phyloP scores from a whole-genome alignment of 1,140 invertebrate genomes.

The Drepana arcuata region DNA sequence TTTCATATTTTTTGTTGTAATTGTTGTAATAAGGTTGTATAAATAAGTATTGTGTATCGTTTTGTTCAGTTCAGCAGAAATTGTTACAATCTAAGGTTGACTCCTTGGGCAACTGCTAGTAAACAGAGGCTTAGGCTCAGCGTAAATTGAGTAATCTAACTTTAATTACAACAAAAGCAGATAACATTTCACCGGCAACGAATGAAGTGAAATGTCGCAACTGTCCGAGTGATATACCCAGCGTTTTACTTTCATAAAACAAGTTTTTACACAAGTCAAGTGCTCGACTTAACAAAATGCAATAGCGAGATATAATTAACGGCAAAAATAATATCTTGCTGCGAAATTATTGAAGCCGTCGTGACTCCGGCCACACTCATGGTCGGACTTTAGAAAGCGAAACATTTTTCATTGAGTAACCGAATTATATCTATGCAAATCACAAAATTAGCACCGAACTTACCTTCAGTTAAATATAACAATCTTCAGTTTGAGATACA shows the following conservation, averaged over 20 bases:
- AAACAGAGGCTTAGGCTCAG: too few species aligned
- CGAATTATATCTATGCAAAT: slow-evolving; percentile 33
- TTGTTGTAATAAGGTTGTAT: too few species aligned
- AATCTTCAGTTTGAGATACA: slow-evolving; percentile 15
- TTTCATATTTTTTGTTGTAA: too few species aligned
- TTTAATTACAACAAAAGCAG: background rate
- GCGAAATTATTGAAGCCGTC: slow-evolving; percentile 35
- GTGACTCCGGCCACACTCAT: slow-evolving; percentile 60
- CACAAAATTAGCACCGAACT: slow-evolving; percentile 18
- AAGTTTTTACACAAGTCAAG: slow-evolving; percentile 14
- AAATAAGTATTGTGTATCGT: too few species aligned
- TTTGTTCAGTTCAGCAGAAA: too few species aligned
- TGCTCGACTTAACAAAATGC: slow-evolving; percentile 1
- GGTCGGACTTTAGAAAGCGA: slow-evolving; percentile 65
- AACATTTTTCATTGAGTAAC: slow-evolving; percentile 49
- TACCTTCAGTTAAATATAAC: slow-evolving; percentile 23
- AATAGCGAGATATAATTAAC: slow-evolving; percentile 12
- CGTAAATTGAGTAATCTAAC: background rate
- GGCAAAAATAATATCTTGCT: slow-evolving; percentile 16
- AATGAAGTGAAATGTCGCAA: slow-evolving; percentile 26
- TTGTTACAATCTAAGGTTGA: too few species aligned
- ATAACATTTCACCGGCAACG: slow-evolving; percentile 2
- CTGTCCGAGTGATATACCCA: slow-evolving; percentile 8
- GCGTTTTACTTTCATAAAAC: slow-evolving; percentile 31
- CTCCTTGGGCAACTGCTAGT: too few species aligned